A percentile compares a stretch with the other conserved stretches of the same genome.
Evolutionary conservation across 2,113 vertebrate species (phyloP).

Genomic region (Actenoides hombroni): DNA sequence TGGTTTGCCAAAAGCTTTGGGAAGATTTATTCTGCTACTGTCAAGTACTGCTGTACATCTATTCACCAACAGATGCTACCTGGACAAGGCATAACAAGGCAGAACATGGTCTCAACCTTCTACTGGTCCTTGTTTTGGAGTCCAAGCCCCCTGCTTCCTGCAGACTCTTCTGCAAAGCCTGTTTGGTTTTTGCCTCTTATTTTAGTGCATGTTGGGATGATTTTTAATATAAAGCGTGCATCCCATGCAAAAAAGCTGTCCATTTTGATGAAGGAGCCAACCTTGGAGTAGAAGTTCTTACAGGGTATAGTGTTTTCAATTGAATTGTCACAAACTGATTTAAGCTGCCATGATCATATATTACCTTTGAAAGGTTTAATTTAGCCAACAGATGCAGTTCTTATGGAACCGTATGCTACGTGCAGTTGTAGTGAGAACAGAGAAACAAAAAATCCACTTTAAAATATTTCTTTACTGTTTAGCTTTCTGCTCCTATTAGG

Average conservation of each 20-base stretch:
- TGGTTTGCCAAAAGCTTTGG: not conserved
- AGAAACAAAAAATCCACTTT: slow-evolving; percentile 33
- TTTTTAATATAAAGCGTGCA: not conserved
- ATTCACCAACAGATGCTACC: not conserved
- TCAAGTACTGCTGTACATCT: not conserved
- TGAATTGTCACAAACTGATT: slow-evolving; percentile 64
- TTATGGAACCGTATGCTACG: slow-evolving; percentile 12
- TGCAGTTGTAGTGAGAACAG: not conserved
- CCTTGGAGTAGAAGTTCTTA: not conserved
- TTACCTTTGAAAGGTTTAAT: slow-evolving; percentile 71
- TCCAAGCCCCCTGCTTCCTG: not conserved
- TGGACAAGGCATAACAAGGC: not conserved
- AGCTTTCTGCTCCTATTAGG: slow-evolving; percentile 62
- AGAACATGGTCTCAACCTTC: not conserved
- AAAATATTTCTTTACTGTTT: slow-evolving; percentile 37
- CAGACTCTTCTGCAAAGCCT: not conserved
- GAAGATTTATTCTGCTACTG: not conserved
- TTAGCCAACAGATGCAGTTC: slow-evolving; percentile 42
- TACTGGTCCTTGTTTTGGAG: not conserved
- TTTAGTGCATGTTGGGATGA: not conserved
- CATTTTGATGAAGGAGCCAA: not conserved
- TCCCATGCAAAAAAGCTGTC: slow-evolving; percentile 11
- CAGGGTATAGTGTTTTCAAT: not conserved
- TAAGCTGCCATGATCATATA: slow-evolving; percentile 2
- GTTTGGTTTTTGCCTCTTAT: not conserved